A percentile compares a stretch with the other conserved stretches of the same genome.
phyloP scores from a whole-genome alignment of 1,140 invertebrate genomes.

The Lordiphosa stackelbergi region DNA sequence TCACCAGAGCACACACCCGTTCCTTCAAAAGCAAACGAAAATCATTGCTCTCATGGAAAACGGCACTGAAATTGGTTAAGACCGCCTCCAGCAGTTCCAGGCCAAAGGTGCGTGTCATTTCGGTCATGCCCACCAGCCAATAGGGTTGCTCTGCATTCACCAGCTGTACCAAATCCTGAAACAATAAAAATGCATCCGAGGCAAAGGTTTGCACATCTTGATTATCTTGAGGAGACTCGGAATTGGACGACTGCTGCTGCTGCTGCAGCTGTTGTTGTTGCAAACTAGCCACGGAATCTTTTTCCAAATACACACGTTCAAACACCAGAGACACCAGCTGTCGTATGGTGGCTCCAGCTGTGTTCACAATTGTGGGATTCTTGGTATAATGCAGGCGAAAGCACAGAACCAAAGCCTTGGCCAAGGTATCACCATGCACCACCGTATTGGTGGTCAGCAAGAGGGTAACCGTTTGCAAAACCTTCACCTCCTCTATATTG shows the following conservation, averaged over 20 bases:
- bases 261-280: slow-evolving; percentile 47
- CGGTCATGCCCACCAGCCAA: slow-evolving; percentile 96
- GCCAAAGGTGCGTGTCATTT: slow-evolving; percentile 98
- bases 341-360: slow-evolving; percentile 96
- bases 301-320: slow-evolving; percentile 90
- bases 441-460: slow-evolving; percentile 95
- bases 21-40: slow-evolving; percentile 97
- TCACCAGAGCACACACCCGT: slow-evolving; percentile 96
- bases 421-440: slow-evolving; percentile 94
- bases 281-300: slow-evolving; percentile 57
- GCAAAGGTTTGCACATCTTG: slow-evolving; percentile 90
- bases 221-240: slow-evolving; percentile 17
- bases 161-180: slow-evolving; percentile 97
- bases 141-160: slow-evolving; percentile 97
- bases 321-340: slow-evolving; percentile 98
- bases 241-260: slow-evolving; percentile 17
- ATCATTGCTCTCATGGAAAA: slow-evolving; percentile 96
- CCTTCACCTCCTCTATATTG: slow-evolving; percentile 95
- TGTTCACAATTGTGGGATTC: slow-evolving; percentile 95
- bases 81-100: slow-evolving; percentile 96
- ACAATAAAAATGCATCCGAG: slow-evolving; percentile 95
- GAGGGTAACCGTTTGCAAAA: slow-evolving; percentile 96
- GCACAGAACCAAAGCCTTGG: slow-evolving; percentile 97
- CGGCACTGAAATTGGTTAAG: slow-evolving; percentile 91
- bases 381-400: slow-evolving; percentile 94